Percentiles rank a stretch among this genome's conserved stretches.
Evolutionary conservation across 2,113 vertebrate genomes (phyloP).

Genomic region (Potamarius usumacintae): DNA sequence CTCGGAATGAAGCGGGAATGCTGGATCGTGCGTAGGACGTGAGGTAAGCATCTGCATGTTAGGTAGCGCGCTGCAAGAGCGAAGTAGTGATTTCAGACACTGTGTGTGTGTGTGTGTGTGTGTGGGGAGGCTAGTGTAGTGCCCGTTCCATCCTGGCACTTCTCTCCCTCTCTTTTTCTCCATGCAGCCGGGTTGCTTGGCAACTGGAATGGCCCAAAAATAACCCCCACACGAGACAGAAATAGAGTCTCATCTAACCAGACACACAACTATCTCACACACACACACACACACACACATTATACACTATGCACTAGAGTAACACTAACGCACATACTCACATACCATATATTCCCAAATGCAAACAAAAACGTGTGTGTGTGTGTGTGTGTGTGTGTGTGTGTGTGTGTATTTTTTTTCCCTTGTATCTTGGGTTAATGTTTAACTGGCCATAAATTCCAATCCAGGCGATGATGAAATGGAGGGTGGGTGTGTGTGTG

Average conservation of each 20-base stretch:
- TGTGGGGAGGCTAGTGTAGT: constrained; percentile 35
- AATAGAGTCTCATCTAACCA: constrained; percentile 57
- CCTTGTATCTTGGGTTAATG: constrained; percentile 37
- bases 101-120: constrained; percentile 23
- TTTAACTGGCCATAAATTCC: constrained; percentile 47
- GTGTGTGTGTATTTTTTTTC: not conserved
- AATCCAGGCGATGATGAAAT: constrained; percentile 19
- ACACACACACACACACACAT: constrained; percentile 1
- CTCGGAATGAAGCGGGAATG: not conserved
- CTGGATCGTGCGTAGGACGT: not conserved
- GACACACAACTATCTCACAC: constrained; percentile 26
- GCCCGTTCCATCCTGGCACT: constrained; percentile 51
- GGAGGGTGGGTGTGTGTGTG: constrained; percentile 19
- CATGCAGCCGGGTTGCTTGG: constrained; percentile 60
- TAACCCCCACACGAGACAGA: constrained; percentile 59
- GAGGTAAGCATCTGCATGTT: not conserved
- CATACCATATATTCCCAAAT: no score
- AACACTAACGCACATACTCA: not conserved
- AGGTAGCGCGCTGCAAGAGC: not conserved
- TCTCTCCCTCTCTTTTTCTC: constrained; percentile 47
- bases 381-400: not conserved
- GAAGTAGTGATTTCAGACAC: not conserved
- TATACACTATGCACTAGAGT: not conserved
- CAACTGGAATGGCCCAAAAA: constrained; percentile 61
- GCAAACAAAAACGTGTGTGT: not conserved